Conservation (phyloP, 2,797 vertebrate species). For the Epinephelus malabaricus region DNA sequence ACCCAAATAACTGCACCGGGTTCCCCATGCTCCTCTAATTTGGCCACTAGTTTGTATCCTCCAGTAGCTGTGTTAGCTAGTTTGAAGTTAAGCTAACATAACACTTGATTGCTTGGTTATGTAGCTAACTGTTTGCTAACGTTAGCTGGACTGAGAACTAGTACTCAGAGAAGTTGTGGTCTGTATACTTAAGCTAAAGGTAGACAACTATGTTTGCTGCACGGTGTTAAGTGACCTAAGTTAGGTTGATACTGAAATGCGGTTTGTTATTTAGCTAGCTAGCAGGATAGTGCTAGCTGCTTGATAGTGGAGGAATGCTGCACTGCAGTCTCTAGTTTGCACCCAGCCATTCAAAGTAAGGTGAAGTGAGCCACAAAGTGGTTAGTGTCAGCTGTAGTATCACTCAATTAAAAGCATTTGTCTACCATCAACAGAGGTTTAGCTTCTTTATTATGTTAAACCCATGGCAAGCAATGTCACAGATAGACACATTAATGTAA, state of each 20-base stretch:
- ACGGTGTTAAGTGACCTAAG: neutral
- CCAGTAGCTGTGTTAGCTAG: constrained; percentile 58
- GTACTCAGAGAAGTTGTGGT: neutral
- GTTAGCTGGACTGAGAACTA: neutral
- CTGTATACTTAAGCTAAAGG: neutral
- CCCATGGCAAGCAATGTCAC: neutral
- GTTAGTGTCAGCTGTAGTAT: neutral
- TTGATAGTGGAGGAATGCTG: constrained; percentile 54
- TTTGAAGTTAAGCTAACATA: constrained; percentile 65
- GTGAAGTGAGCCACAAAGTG: constrained; percentile 36
- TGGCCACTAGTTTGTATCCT: constrained; percentile 44
- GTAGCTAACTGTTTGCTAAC: constrained; percentile 31
- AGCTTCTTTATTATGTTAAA: constrained; percentile 2
- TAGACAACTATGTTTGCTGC: neutral
- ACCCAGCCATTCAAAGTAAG: constrained; percentile 21
- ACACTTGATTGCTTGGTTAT: constrained; percentile 23
- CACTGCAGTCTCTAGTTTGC: constrained; percentile 54
- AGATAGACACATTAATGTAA: neutral
- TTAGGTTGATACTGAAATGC: neutral
- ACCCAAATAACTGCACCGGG: neutral
- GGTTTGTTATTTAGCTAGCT: constrained; percentile 38
- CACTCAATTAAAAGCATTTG: neutral
- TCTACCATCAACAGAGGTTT: neutral
- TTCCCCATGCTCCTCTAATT: neutral
- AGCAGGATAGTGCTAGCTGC: constrained; percentile 48